phyloP scores from a whole-genome alignment of 2,888 invertebrate species.

The Stenoptilia bipunctidactyla region DNA sequence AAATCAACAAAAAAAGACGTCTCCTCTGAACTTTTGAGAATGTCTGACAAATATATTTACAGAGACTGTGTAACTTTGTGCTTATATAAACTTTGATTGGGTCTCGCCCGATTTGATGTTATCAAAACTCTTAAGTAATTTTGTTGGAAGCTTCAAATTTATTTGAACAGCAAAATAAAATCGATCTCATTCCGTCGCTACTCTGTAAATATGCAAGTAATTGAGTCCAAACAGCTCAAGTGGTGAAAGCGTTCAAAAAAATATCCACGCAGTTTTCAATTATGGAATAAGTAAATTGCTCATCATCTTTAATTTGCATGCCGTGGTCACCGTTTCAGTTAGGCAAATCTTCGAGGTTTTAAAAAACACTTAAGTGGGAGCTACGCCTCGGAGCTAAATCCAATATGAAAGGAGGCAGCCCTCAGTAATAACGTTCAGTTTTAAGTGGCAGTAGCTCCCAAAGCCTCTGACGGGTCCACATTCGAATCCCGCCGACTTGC shows the following conservation, averaged over 20 bases:
- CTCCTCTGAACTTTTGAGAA: too few species aligned
- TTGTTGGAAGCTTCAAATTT: too few species aligned
- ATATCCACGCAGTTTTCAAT: background rate
- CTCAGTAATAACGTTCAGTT: slow-evolving; percentile 1
- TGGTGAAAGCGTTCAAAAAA: background rate
- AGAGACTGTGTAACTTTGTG: too few species aligned
- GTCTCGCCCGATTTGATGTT: too few species aligned
- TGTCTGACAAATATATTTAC: too few species aligned
- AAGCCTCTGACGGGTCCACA: slow-evolving; percentile 10
- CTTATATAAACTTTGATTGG: too few species aligned
- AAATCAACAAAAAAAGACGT: too few species aligned
- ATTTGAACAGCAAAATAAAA: too few species aligned
- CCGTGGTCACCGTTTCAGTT: background rate
- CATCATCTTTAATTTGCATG: slow-evolving; percentile 1
- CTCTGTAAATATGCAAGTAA: too few species aligned
- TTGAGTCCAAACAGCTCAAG: too few species aligned
- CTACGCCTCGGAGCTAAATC: background rate
- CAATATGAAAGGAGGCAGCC: background rate
- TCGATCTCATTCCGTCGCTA: too few species aligned
- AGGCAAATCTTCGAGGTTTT: background rate
- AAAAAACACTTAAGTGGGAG: background rate
- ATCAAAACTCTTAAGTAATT: too few species aligned
- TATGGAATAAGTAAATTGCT: background rate
- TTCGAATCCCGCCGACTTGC: slow-evolving; percentile 28
- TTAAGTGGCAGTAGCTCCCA: background rate